A percentile compares a stretch with the other conserved stretches of the same genome.
Evolutionary conservation across 2,888 invertebrate species (phyloP).

Genomic region (Lobophora halterata): DNA sequence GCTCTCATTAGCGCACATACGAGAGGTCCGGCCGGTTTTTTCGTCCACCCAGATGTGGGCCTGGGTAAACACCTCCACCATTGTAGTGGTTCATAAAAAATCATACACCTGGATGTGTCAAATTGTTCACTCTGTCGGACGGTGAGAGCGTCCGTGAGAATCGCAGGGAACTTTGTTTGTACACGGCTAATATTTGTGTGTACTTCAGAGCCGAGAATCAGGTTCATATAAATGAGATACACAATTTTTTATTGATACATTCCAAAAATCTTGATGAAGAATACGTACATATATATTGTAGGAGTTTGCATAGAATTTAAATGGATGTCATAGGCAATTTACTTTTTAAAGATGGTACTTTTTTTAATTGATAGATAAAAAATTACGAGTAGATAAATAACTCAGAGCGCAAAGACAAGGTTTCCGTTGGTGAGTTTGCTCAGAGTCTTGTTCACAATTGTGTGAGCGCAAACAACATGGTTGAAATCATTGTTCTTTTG

Average conservation of each 20-base stretch:
- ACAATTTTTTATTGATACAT: too few species aligned
- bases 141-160: conserved; percentile 72
- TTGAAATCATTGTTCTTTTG: conserved; percentile 43
- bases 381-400: too few species aligned
- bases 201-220: conserved; percentile 12
- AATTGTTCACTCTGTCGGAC: conserved; percentile 75
- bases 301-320: too few species aligned
- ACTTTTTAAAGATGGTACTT: not conserved
- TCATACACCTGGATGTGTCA: conserved; percentile 79
- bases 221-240: conserved; percentile 4
- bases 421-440: conserved; percentile 13
- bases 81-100: conserved; percentile 71
- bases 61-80: conserved; percentile 65
- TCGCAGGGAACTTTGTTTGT: conserved; percentile 36
- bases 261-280: too few species aligned
- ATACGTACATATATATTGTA: too few species aligned
- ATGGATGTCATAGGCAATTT: conserved; percentile 3
- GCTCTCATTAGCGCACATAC: conserved; percentile 69
- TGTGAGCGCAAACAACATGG: conserved; percentile 28
- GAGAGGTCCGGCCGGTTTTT: conserved; percentile 77
- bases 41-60: conserved; percentile 75
- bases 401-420: conserved; percentile 2
- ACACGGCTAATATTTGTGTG: conserved; percentile 38
- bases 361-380: too few species aligned
- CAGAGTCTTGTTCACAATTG: conserved; percentile 25